phyloP scores from a whole-genome alignment of 2,888 invertebrate genomes.

The Tanytarsus gracilentus region DNA sequence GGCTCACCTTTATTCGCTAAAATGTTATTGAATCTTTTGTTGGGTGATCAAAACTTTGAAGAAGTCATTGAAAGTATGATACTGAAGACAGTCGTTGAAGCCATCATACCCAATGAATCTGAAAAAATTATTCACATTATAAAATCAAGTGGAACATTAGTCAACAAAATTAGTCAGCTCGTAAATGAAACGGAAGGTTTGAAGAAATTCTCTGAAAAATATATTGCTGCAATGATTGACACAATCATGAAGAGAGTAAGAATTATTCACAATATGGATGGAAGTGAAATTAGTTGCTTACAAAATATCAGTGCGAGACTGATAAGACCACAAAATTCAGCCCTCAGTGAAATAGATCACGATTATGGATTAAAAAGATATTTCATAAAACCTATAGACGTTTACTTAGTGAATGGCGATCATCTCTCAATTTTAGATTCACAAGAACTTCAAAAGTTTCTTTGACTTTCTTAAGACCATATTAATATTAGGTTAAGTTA shows the following conservation, averaged over 20 bases:
- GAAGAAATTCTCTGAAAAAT: slow-evolving; percentile 40
- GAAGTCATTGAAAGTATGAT: slow-evolving; percentile 37
- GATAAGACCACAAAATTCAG: neutral
- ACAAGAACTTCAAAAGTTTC: neutral
- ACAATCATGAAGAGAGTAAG: slow-evolving; percentile 49
- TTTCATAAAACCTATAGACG: slow-evolving; percentile 4
- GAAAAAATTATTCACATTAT: slow-evolving; percentile 41
- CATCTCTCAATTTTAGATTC: slow-evolving; percentile 23
- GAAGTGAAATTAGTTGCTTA: slow-evolving; percentile 47
- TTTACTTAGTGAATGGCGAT: slow-evolving; percentile 12
- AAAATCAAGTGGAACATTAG: slow-evolving; percentile 36
- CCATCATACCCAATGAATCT: slow-evolving; percentile 38
- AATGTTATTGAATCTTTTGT: slow-evolving; percentile 38
- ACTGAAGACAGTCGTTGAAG: slow-evolving; percentile 35
- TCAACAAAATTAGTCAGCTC: slow-evolving; percentile 49
- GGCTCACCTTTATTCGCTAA: slow-evolving; percentile 67
- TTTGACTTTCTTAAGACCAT: neutral
- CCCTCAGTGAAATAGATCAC: neutral
- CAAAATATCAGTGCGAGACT: neutral
- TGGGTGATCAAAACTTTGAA: slow-evolving; percentile 35
- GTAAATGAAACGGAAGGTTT: slow-evolving; percentile 43
- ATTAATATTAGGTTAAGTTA: neutral
- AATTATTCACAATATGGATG: slow-evolving; percentile 43
- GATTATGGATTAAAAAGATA: neutral
- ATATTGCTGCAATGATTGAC: slow-evolving; percentile 41